Evolutionary conservation across 2,113 vertebrate genomes (phyloP).

Genomic region (Paratilapia polleni): DNA sequence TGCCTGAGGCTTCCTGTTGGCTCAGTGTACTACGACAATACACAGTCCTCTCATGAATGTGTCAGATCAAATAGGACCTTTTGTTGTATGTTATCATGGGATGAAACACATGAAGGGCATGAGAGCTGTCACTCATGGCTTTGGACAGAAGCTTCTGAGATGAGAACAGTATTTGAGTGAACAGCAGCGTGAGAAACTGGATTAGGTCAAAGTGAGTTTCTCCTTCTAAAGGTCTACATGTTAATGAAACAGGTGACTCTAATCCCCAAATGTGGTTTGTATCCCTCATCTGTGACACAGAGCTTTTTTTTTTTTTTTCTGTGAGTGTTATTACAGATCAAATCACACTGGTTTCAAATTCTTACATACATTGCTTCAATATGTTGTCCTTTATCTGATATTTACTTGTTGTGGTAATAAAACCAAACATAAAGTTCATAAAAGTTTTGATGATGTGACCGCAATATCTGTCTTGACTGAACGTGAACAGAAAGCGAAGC

Average conservation of each 20-base stretch:
- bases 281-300: neutral
- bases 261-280: neutral
- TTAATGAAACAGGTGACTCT: neutral
- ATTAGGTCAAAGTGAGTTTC: neutral
- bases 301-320: neutral
- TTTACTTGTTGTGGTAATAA: neutral
- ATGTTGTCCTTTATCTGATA: neutral
- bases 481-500: neutral
- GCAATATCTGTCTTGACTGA: neutral
- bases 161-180: neutral
- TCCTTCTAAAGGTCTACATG: neutral
- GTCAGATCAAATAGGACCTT: neutral
- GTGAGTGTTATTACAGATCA: too few species aligned
- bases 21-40: neutral
- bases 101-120: constrained; percentile 4
- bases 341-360: neutral
- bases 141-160: constrained; percentile 3
- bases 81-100: constrained; percentile 2
- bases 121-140: neutral
- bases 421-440: accelerated
- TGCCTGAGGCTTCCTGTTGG: constrained; percentile 29
- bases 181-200: neutral
- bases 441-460: neutral
- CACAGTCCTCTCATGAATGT: neutral
- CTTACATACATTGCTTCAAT: neutral